These are phyloP conservation scores for Furnarius figulus DNA, from an alignment of 2,113 vertebrate species.

Conservation along the genomic window DNA sequence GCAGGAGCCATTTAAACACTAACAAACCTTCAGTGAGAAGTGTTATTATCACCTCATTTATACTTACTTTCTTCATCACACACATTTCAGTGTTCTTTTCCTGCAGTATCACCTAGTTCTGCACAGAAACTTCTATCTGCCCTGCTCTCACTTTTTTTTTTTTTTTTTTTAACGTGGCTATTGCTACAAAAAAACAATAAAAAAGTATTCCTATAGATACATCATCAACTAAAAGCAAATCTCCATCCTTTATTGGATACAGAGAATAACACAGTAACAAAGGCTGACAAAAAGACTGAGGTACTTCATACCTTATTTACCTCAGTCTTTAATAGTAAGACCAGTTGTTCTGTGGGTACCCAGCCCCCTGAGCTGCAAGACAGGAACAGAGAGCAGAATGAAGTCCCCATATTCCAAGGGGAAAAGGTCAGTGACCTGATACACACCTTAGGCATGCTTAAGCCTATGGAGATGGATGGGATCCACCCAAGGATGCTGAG, in stretches of 20 bases:
- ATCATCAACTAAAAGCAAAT: not conserved
- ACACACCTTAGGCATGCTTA: not conserved
- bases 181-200: not conserved
- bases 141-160: not conserved
- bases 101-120: not conserved
- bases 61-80: not conserved
- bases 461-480: not conserved
- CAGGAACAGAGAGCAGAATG: not conserved
- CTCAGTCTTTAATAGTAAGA: not conserved
- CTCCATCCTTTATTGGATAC: not conserved
- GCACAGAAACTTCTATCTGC: not conserved
- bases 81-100: fast-evolving
- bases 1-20: not conserved
- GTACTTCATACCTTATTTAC: not conserved
- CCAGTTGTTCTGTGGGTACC: not conserved
- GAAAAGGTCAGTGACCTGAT: not conserved
- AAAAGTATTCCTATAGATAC: not conserved
- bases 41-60: not conserved
- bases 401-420: not conserved
- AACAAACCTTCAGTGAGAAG: not conserved
- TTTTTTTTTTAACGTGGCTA: not conserved
- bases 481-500: not conserved
- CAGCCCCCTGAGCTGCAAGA: not conserved
- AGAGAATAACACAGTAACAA: not conserved
- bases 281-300: not conserved